Base-by-base conservation (phyloP, 1,140 invertebrate genomes). In the Macrosteles quadrilineatus region DNA sequence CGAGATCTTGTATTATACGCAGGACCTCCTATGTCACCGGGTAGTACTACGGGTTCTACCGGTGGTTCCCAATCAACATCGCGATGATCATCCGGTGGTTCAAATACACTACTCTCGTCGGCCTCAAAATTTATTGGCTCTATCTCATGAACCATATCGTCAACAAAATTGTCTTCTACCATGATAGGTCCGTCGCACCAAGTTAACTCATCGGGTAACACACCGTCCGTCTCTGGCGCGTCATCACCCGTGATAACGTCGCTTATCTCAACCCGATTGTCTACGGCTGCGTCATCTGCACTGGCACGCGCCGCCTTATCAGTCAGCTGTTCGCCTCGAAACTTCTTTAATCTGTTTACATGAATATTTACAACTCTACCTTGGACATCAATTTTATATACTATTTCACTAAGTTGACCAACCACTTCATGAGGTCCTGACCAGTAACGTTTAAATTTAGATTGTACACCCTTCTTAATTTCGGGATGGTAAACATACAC, bases 351-450 rank as follows among this genome's bases (percentile, higher is more conserved):
- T n/a, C 47, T 50, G 21, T 50, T 50, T 50, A 50, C 47, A 21
- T 50, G 47, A 3, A 50, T 3, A 21, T 50, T 50, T 19, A 21
- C 47, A 4, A 36, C 14, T 14, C 32, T 36, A 36, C 32, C 4
- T 4, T 36, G 4, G 14, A 36, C 14, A 36, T 36, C 14, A 6
- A 36, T 36, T 36, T 36, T 36, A 36, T 36, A 36, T 36, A 36
- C 32, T 14, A 36, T 11, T 50, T 50, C 47, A 50, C 21, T 50
- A 9, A 50, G n/a, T 21, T 50, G 14, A 50, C n/a, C 47, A 4
- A 50, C 21, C 47, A 50, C 6, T 19, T 50, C 47, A 50, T 50
- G 47, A 50, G 47, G 47, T 50, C 47, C 47, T 50, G 47, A 50
- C 47, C 47, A 6, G 47, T 50, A 50, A n/a, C 47, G 47, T 4